Evolutionary conservation across 1,140 invertebrate species (phyloP), one percentile per base, ranked within the genome.

Genomic region (Phymorhynchus buccinoides): DNA sequence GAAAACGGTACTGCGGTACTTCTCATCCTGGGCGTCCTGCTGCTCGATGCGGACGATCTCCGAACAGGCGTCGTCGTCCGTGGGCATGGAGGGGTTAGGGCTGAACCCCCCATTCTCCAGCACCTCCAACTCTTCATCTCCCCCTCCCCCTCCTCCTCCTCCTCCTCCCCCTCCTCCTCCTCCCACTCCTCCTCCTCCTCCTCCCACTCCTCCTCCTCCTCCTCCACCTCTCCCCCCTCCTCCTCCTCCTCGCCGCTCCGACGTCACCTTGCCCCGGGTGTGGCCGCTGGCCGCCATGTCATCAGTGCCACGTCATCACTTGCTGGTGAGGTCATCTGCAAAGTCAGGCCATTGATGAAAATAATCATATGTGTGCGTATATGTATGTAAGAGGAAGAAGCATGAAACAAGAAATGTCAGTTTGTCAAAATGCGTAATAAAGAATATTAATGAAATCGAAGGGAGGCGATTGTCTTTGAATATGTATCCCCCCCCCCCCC

Each of bases 31-130:
- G 1, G 84, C 81, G 0, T 86, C 88, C 62, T 88, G 84, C 73
- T 91, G 89, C 85, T 92, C 92, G 44, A 92, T 91, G n/a, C 91
- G 89, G 18, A 92, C 88, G 37, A 92, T 92, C 85, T 92, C 92
- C 14, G 92, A 92, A 62, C 89, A 91, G 12, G 89, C 88, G 85
- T 92, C 91, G 56, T 22, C 56, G 66, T 92, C 91, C 2, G 91
- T 90, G 12, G 89, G 90, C 0, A 90, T 81, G 9, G 91, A 92
- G 14, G 88, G 84, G 75, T 90, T 89, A 0, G 90, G 90, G 86
- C 90, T 91, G 27, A 92, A 81, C 35, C 89, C 90, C 22, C 92
- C 91, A 88, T 92, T 92, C 85, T 92, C 91, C 62, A 92, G 87
- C 6, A 91, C 87, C 42, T 92, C 91, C 52, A 90, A 80, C 7